A percentile compares a stretch with the other conserved stretches of the same genome.
Evolutionary conservation across 2,888 invertebrate genomes (phyloP).

Genomic region (Leptarthrus brevirostris): DNA sequence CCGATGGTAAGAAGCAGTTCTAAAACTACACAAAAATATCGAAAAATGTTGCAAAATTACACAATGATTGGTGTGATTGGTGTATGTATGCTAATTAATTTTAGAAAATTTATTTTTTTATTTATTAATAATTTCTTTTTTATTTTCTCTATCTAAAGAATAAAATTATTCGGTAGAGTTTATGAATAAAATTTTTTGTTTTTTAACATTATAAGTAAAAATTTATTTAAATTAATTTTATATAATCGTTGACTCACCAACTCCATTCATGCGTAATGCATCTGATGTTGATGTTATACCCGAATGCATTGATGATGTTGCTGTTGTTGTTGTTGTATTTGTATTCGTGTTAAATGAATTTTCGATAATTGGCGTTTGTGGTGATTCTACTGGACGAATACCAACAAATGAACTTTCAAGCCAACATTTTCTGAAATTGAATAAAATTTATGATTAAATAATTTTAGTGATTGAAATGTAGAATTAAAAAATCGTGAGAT

Average conservation of each 20-base stretch:
- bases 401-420: conserved; percentile 92
- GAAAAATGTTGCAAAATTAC: conserved; percentile 23
- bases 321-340: conserved; percentile 57
- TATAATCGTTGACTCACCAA: conserved; percentile 67
- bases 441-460: too few relatives aligned
- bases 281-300: conserved; percentile 53
- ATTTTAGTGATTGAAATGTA: too few relatives aligned
- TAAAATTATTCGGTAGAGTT: conserved; percentile 46
- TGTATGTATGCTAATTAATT: conserved; percentile 32
- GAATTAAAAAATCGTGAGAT: too few relatives aligned
- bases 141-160: neutral
- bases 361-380: conserved; percentile 81
- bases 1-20: conserved; percentile 9
- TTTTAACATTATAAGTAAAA: conserved; percentile 35
- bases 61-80: conserved; percentile 26
- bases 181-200: conserved; percentile 37
- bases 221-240: conserved; percentile 54
- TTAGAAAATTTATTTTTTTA: conserved; percentile 6
- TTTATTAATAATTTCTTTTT: neutral
- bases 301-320: conserved; percentile 62
- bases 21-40: conserved; percentile 32
- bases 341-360: conserved; percentile 63
- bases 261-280: conserved; percentile 68
- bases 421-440: conserved; percentile 76
- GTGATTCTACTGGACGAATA: conserved; percentile 85